These are phyloP conservation scores for Podarcis muralis DNA, from an alignment of 2,113 vertebrate genomes.

Conservation along the genomic window DNA sequence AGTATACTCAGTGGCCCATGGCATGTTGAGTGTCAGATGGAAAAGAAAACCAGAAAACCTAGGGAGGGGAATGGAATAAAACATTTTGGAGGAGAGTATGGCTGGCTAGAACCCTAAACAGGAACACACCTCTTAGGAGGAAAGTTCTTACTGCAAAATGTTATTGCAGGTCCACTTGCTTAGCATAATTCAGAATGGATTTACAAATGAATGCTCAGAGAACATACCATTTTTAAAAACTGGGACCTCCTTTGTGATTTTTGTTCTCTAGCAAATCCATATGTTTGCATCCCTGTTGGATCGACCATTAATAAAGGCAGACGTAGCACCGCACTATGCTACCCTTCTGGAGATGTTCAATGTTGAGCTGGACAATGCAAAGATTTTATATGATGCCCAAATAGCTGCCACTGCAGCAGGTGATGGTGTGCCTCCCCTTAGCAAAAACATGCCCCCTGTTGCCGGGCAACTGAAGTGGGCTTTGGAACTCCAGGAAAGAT, in stretches of 20 bases:
- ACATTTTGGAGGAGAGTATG: neutral
- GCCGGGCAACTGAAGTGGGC: constrained; percentile 78
- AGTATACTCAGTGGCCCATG: no score
- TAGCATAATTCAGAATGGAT: neutral
- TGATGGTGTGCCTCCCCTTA: constrained; percentile 16
- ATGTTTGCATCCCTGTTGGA: constrained; percentile 80
- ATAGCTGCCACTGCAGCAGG: accelerated
- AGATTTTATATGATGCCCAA: constrained; percentile 72
- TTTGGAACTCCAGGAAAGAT: constrained; percentile 77
- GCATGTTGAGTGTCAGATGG: neutral
- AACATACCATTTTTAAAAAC: accelerated
- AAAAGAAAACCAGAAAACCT: no score
- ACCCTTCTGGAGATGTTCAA: constrained; percentile 73
- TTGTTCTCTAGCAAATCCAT: constrained; percentile 72
- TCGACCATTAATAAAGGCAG: constrained; percentile 69
- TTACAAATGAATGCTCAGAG: neutral
- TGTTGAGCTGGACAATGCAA: constrained; percentile 71
- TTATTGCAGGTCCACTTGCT: neutral
- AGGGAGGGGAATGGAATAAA: neutral
- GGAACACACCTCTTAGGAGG: neutral
- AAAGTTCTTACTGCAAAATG: no score
- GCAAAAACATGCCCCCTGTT: constrained; percentile 75
- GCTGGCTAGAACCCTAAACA: neutral
- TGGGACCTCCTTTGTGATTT: accelerated
- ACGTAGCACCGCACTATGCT: constrained; percentile 65